phyloP scores from a whole-genome alignment of 2,113 vertebrate species.

The Cyrtonyx montezumae region DNA sequence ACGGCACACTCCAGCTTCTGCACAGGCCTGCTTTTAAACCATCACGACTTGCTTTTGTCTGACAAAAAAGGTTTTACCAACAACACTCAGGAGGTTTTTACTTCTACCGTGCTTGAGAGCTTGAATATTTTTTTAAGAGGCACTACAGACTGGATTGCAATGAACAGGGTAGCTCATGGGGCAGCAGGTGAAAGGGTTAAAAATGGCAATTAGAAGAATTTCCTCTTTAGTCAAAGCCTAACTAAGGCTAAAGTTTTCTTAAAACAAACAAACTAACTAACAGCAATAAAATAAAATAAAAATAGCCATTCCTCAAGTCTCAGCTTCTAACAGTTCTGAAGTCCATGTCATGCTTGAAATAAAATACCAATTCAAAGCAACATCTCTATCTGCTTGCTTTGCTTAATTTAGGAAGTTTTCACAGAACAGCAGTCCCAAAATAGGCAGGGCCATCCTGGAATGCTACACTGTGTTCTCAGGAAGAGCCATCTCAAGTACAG shows the following conservation, averaged over 20 bases:
- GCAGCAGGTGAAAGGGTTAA: neutral
- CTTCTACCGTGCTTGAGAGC: neutral
- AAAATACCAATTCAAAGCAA: neutral
- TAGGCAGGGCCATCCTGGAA: conserved; percentile 64
- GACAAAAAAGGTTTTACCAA: neutral
- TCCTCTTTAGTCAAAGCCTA: neutral
- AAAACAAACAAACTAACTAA: neutral
- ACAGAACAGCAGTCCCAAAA: conserved; percentile 63
- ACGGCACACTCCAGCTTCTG: neutral
- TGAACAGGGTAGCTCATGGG: neutral
- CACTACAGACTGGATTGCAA: neutral
- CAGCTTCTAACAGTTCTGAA: neutral
- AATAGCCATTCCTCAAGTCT: neutral
- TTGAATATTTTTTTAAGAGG: neutral
- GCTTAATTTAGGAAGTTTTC: conserved; percentile 51
- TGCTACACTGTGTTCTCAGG: conserved; percentile 43
- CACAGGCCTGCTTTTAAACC: neutral
- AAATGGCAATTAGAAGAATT: neutral
- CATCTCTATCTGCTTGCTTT: neutral
- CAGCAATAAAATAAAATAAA: neutral
- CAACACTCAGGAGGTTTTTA: neutral
- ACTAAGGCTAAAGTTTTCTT: neutral
- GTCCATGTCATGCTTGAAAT: neutral
- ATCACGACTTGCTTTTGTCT: neutral
- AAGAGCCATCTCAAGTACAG: conserved; percentile 17